Evolutionary conservation across 2,888 invertebrate species (phyloP), one percentile per base, ranked within the genome.

Genomic region (Alsophila aescularia): DNA sequence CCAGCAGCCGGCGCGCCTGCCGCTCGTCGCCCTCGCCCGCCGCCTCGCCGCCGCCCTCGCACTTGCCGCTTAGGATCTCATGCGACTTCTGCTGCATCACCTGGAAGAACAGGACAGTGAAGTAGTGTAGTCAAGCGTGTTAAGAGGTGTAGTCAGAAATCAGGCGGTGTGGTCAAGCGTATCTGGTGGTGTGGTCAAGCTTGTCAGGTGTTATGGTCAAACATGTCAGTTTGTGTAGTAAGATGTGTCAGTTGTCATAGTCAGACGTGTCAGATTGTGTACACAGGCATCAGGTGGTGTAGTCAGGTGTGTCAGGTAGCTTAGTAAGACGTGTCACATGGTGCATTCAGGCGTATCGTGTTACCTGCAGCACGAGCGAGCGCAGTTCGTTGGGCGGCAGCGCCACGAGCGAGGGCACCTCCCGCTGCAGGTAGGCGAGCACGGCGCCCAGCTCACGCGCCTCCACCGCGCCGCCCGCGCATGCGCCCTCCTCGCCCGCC

Each of bases 391-490:
- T 83, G 70, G 90, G 88, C 67, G 93, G 90, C 77, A 92, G 75
- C 69, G 92, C 85, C 39, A 92, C 87, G 35, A 92, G 86, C 62
- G 89, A 89, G 39, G 92, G 91, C 73, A 92, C 92, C 75, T 93
- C 92, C 27, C 92, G 89, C 80, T 93, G 93, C 67, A 94, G 87
- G 79, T 93, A 93, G 16, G 93, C 92, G 76, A 93, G 90, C 79
- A 93, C 89, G 53, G 93, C 93, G 75, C 92, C 92, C 64, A 93
- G 87, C 86, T 93, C 93, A 65, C 89, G 89, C 62, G 89, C 87
- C 77, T 90, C 89, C 75, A 79, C 83, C 54, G 61, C 72, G 64
- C 52, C 66, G 48, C 69, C 64, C 55, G 60, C 60, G 32, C 66
- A 64, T 24, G 49, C 49, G n/a, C 63, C 70, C 35, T 62, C 72